These are phyloP conservation scores for Coryphaenoides rupestris DNA, from an alignment of 2,113 vertebrate genomes.

Conservation along the genomic window DNA sequence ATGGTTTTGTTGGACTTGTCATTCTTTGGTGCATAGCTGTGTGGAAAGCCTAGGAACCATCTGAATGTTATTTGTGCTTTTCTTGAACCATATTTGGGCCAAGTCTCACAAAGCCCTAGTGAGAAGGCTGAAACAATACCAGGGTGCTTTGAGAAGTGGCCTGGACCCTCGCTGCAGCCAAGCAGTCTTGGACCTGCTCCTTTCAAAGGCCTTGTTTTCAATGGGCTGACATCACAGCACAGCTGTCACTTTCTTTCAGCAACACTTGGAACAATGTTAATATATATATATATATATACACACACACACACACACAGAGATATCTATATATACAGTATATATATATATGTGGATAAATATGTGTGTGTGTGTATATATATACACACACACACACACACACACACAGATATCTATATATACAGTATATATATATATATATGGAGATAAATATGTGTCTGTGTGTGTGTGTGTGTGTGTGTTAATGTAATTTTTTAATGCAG, in stretches of 20 bases:
- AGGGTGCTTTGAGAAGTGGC: conserved; percentile 59
- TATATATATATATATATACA: background rate
- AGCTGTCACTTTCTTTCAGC: conserved; percentile 42
- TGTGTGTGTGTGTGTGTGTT: no score
- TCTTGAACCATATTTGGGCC: conserved; percentile 72
- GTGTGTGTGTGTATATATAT: no score
- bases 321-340: no score
- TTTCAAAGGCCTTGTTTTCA: conserved; percentile 42
- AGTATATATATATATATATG: no score
- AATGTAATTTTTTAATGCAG: no score
- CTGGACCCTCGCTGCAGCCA: conserved; percentile 58
- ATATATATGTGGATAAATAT: background rate
- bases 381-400: no score
- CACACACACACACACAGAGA: no score
- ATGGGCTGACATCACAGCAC: conserved; percentile 55
- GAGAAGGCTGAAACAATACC: conserved; percentile 68
- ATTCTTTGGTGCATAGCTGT: conserved; percentile 74
- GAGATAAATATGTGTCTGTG: no score
- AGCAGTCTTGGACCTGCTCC: conserved; percentile 63
- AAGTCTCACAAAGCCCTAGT: conserved; percentile 69
- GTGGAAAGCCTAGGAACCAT: conserved; percentile 76
- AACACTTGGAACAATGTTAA: conserved; percentile 21
- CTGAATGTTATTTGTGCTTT: conserved; percentile 77
- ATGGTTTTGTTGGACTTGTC: conserved; percentile 80
- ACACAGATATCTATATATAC: no score